These are phyloP conservation scores for Microctenopoma stevenorrisi DNA, from an alignment of 2,797 vertebrate species.

Conservation along the genomic window DNA sequence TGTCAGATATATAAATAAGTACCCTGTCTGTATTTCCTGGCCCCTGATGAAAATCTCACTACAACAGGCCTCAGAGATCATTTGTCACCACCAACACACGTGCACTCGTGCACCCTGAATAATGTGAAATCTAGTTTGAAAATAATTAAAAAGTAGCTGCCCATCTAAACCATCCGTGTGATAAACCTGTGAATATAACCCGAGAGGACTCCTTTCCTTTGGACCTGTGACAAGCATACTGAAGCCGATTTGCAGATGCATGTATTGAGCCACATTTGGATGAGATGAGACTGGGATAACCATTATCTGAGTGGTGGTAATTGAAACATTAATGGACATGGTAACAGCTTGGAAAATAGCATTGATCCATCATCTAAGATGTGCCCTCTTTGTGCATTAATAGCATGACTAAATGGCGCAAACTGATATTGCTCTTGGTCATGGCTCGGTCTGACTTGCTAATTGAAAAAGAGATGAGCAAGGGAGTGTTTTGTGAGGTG, in stretches of 20 bases:
- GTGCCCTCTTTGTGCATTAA: constrained; percentile 69
- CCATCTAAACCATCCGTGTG: constrained; percentile 7
- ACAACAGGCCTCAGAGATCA: constrained; percentile 18
- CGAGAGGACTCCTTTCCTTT: constrained; percentile 23
- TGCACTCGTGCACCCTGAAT: neutral
- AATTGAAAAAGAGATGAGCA: constrained; percentile 74
- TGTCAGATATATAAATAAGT: constrained; percentile 1
- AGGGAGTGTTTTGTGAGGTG: constrained; percentile 47
- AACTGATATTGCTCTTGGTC: constrained; percentile 68
- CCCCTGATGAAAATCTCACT: constrained; percentile 35
- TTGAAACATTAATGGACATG: constrained; percentile 77
- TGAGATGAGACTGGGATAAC: constrained; percentile 54
- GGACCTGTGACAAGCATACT: constrained; percentile 38
- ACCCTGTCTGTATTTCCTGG: constrained; percentile 14
- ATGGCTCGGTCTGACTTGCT: constrained; percentile 54
- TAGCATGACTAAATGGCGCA: constrained; percentile 67
- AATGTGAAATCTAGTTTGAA: constrained; percentile 37
- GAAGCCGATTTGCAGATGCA: constrained; percentile 43
- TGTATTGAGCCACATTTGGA: constrained; percentile 48
- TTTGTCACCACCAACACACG: constrained; percentile 25
- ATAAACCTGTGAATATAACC: constrained; percentile 44
- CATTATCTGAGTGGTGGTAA: constrained; percentile 70
- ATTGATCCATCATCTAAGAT: constrained; percentile 77
- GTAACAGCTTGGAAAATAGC: constrained; percentile 74
- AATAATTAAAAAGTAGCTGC: constrained; percentile 47